Conservation (phyloP, 2,888 invertebrate genomes). For the Athalia circularis region DNA sequence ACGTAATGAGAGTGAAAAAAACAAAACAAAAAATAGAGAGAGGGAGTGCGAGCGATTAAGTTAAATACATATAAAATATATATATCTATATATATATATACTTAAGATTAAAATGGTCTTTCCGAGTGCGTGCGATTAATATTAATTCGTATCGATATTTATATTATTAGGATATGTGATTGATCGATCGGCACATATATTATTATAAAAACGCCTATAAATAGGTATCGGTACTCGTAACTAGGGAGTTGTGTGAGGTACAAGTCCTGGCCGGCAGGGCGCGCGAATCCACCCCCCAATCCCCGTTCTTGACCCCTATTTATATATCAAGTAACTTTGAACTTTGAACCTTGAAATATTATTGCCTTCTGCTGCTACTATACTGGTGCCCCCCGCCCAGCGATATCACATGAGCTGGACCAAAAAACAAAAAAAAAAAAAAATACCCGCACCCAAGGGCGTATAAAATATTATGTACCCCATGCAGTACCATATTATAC, state of each 20-base stretch:
- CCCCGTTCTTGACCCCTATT: conserved; percentile 71
- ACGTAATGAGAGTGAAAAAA: background rate
- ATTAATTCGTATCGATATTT: conserved; percentile 10
- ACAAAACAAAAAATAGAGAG: conserved; percentile 18
- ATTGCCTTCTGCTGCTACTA: conserved; percentile 10
- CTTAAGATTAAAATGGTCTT: conserved; percentile 10
- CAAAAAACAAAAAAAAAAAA: too few relatives aligned
- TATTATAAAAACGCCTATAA: conserved; percentile 48
- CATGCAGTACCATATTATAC: too few relatives aligned
- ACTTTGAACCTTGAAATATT: conserved; percentile 33
- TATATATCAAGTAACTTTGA: conserved; percentile 47
- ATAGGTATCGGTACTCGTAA: conserved; percentile 75
- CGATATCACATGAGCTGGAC: background rate
- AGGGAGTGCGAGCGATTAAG: conserved; percentile 43
- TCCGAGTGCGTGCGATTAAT: conserved; percentile 33
- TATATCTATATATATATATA: conserved; percentile 24
- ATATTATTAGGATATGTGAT: conserved; percentile 2
- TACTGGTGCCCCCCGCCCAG: background rate
- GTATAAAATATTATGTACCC: too few relatives aligned
- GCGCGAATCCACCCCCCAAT: conserved; percentile 71
- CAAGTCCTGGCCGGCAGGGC: conserved; percentile 74
- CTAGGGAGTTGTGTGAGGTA: conserved; percentile 75
- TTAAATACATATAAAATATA: conserved; percentile 46
- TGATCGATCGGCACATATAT: conserved; percentile 14
- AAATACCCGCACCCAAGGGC: too few relatives aligned